Evolutionary conservation across 1,140 invertebrate genomes (phyloP).

Genomic region (Bombus breviceps): DNA sequence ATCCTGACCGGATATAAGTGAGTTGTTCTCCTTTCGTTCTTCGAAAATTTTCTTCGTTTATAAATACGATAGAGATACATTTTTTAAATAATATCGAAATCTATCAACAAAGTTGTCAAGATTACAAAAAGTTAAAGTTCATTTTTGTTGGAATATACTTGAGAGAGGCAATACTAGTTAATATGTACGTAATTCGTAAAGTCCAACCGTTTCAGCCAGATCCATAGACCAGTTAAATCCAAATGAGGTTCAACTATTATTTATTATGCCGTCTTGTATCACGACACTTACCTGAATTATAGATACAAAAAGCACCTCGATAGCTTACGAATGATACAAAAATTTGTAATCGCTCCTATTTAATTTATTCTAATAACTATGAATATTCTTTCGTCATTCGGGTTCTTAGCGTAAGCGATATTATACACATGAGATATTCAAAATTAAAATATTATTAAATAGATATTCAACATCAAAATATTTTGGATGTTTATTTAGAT

Average conservation of each 20-base stretch:
- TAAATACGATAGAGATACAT: neutral
- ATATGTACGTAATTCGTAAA: neutral
- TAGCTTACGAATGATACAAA: neutral
- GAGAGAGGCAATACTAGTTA: neutral
- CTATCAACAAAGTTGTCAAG: neutral
- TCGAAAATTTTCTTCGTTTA: neutral
- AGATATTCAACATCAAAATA: neutral
- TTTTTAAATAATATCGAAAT: neutral
- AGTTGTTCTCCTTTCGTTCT: conserved; percentile 75
- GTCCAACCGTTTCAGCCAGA: neutral
- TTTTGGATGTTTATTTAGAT: conserved; percentile 83
- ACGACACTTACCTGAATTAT: neutral
- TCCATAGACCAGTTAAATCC: neutral
- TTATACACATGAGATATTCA: neutral
- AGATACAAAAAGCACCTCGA: neutral
- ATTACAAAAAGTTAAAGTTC: neutral
- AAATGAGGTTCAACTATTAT: neutral
- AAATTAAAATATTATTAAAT: no score
- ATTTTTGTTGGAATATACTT: neutral
- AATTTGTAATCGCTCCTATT: neutral
- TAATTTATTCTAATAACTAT: neutral
- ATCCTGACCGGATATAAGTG: conserved; percentile 94
- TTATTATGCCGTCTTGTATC: neutral
- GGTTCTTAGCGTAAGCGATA: neutral
- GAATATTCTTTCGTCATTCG: neutral